Base-by-base conservation (phyloP, 2,888 invertebrate species). In the Helicoverpa assulta region DNA sequence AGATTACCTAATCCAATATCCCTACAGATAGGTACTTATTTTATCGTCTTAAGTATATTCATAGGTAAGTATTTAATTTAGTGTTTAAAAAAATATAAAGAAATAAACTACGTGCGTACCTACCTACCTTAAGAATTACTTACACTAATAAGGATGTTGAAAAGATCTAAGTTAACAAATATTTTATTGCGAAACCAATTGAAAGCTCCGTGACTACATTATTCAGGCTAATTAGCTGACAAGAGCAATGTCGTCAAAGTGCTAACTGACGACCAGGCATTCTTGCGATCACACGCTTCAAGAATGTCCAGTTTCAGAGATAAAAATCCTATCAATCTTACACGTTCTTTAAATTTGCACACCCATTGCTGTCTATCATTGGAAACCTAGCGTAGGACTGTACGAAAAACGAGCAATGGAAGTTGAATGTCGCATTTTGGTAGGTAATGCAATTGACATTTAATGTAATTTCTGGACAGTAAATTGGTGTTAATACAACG, bases 401-500 rank as follows among this genome's bases (percentile, higher is more conserved):
- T 5, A 5, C 0, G 1, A 5, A 59, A 55, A 71, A 14, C 19
- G 7, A 5, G 54, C 61, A 40, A 19, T 52, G 47, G 16, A 67
- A 2, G 10, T 16, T 0, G n/a, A 50, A 14, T 4, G 14, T 12
- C 40, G 12, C 40, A 40, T 40, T 40, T 40, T 14, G 12, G 40
- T 40, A 40, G 12, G 40, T 40, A 40, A 40, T 14, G 40, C 14
- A 4, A 40, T 14, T 14, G 12, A 40, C 40, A 40, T 40, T 40
- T 10, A 7, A 21, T 21, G 1, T 52, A 50, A 53, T 18, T 29
- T 53, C 56, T 51, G 4, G 21, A 14, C n/a, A 7, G n/a, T 50
- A 33, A 26, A 33, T 43, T 54, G 26, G 58, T 70, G 70, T 63
- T 76, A 70, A 76, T 76, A 7, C 52, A 68, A 37, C 78, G 73